These are phyloP conservation scores for Falco columbarius DNA, from an alignment of 2,797 vertebrate genomes.

Conservation along the genomic window DNA sequence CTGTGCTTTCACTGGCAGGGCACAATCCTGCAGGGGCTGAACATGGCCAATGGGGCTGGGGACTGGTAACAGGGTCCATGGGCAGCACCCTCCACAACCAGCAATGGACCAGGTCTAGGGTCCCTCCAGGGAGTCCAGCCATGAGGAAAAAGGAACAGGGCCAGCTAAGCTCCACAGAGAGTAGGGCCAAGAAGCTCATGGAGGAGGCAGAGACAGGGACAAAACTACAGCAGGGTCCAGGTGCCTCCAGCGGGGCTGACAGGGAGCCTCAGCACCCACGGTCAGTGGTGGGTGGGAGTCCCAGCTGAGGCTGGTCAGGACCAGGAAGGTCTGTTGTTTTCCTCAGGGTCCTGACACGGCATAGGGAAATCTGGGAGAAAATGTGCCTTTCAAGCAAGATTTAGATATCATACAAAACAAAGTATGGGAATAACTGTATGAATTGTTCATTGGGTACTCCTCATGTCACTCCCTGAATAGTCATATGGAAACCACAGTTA, in stretches of 20 bases:
- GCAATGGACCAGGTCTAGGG: accelerated
- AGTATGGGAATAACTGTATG: neutral
- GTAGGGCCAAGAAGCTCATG: accelerated
- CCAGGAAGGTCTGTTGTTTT: neutral
- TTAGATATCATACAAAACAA: neutral
- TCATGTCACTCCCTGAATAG: neutral
- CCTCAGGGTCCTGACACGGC: neutral
- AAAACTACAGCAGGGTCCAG: neutral
- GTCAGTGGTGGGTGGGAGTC: too few species aligned
- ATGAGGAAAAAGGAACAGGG: neutral
- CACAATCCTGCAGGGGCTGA: neutral
- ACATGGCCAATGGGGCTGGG: accelerated
- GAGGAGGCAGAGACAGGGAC: neutral
- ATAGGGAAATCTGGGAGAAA: accelerated
- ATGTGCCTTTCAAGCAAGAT: neutral
- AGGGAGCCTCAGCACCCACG: neutral
- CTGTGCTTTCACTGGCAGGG: neutral
- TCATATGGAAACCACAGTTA: neutral
- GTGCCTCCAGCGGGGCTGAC: neutral
- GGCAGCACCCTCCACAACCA: neutral
- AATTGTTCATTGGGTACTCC: neutral
- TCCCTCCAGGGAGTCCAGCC: neutral
- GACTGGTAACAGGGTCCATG: neutral
- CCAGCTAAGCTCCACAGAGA: neutral
- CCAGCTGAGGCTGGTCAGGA: neutral